phyloP scores from a whole-genome alignment of 2,888 invertebrate genomes.

The Lydus trimaculatus region DNA sequence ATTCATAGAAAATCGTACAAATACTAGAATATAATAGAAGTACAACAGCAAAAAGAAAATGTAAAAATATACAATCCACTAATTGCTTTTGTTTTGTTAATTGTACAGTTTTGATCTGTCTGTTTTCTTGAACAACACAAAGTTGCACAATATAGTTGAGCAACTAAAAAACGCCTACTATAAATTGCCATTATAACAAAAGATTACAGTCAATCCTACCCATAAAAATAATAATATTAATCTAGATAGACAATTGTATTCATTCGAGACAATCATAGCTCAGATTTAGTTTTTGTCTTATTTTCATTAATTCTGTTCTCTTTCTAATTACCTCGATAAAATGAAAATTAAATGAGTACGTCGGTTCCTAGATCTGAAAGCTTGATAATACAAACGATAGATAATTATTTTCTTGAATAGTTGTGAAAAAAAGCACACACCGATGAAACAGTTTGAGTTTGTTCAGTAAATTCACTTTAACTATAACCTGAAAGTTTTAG shows the following conservation, averaged over 20 bases:
- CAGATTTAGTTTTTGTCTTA: neutral
- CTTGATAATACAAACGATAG: neutral
- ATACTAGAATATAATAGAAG: no score
- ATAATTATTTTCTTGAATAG: neutral
- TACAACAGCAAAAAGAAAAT: no score
- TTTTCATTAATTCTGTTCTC: neutral
- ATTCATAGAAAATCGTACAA: no score
- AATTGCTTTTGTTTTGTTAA: no score
- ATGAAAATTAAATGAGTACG: neutral
- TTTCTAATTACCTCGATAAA: neutral
- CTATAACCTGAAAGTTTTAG: neutral
- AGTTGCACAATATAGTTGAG: no score
- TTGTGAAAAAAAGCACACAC: neutral
- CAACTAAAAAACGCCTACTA: no score
- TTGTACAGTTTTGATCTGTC: no score
- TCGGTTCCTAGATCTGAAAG: neutral
- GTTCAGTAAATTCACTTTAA: neutral
- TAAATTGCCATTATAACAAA: no score
- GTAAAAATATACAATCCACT: no score
- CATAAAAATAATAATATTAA: no score
- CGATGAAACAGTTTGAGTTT: neutral
- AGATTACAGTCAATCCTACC: no score
- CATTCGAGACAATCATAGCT: neutral
- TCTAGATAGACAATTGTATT: neutral
- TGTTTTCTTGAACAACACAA: no score